Base-by-base conservation (phyloP, 92 coral and sea anemone genomes). In the Ricordea florida region DNA sequence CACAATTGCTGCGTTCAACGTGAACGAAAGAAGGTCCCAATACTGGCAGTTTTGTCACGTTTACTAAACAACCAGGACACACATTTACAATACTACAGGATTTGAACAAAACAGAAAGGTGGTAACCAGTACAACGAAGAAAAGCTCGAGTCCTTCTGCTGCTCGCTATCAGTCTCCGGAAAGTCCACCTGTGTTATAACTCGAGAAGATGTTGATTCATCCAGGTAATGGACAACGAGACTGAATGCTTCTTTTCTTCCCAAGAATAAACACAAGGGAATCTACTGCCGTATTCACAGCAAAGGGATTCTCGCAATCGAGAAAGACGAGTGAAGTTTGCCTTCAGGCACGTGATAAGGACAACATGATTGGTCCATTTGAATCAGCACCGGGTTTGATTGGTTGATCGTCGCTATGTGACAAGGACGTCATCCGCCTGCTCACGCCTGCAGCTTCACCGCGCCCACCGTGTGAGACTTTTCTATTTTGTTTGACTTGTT, bases 351-450 rank as follows among this genome's bases (percentile, higher is more conserved):
- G 97, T 91, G 93, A 91, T 69, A 74, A 52, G 44, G 25, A 40
- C 37, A 66, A 40, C 62, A 69, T 87, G 97, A 91, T 91, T 91
- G 97, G 97, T 73, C 75, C 51, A 50, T 87, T 91, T 89, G 92
- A 91, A 87, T 74, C 85, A 72, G 71, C 82, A 62, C 73, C 72
- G 43, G 66, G 41, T 66, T 69, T 91, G 93, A 91, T 91, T 91
- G 97, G 97, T 80, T 66, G 40, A 59, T 69, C 61, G 97, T 91
- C 89, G 86, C 97, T 84, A 91, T 72, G 97, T 79, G 67, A 91
- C 97, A 87, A 62, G 89, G 68, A 91, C 97, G 97, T 91, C 97
- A 91, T 81, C 74, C 88, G 29, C 66, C 80, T 51, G 80, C 79
- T n/a, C n/a, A 26, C 14, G 37, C 33, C 76, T 63, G 23, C 76